Evolutionary conservation across 2,113 vertebrate genomes (phyloP), one percentile per base, ranked within the genome.

Genomic region (Chaenocephalus aceratus): DNA sequence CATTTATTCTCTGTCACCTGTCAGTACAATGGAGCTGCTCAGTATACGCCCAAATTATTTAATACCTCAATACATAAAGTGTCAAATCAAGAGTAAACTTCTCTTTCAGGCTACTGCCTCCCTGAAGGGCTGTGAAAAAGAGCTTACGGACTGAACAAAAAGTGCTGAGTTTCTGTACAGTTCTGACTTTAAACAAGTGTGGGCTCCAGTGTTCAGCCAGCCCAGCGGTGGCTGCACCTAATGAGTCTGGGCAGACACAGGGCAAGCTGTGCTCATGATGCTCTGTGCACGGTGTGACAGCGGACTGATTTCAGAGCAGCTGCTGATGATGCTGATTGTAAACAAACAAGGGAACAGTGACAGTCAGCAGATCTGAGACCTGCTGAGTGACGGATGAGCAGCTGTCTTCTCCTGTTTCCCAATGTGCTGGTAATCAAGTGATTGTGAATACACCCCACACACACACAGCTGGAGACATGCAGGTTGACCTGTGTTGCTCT

Each of bases 241-340:
- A 90, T 89, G 87, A 92, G 82, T 77, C 67, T 30, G 66, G 67
- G 75, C 66, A 84, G 84, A 75, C 74, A 65, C 69, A 14, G 83
- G 82, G 70, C 84, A 89, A 88, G 82, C 88, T 93, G 90, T 77
- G 91, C 86, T 75, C 74, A 46, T 73, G 82, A 80, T 89, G 88
- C 53, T 80, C 51, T 56, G 51, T 5, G 49, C 65, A 16, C 52
- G 0, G 53, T 13, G 68, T 72, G 84, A 76, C 72, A 70, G 82
- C 72, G 65, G 73, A 79, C 88, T 77, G 89, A 86, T 85, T 86
- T 61, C 64, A 80, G 84, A 77, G 26, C 88, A 86, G 88, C 82
- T 87, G 91, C 80, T 73, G 82, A 68, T 69, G 81, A 9, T 51
- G 66, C 78, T 72, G 83, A 85, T 60, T 49, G 86, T 73, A 85